phyloP scores from a whole-genome alignment of 1,140 invertebrate species.

The Telenomus remus region DNA sequence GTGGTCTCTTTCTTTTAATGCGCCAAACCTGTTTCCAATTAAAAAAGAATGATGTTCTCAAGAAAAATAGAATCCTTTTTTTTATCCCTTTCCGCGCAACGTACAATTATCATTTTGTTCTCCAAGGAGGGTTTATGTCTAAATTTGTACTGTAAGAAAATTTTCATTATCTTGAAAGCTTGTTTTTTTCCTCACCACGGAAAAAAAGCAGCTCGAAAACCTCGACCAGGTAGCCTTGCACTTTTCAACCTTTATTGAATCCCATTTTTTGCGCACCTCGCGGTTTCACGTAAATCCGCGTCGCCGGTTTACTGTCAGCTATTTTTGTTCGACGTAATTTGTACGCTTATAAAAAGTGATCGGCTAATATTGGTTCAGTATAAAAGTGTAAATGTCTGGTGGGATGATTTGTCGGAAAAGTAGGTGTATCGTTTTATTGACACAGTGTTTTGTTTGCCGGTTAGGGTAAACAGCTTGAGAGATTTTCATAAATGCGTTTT shows the following conservation, averaged over 20 bases:
- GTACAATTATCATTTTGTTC: too few species aligned
- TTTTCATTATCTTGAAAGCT: too few species aligned
- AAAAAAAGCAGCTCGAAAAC: background rate
- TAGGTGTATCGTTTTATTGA: conserved; percentile 39
- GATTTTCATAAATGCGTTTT: conserved; percentile 47
- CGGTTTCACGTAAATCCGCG: background rate
- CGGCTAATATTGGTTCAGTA: conserved; percentile 29
- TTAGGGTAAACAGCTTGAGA: conserved; percentile 23
- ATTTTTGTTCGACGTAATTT: conserved; percentile 25
- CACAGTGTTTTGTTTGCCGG: conserved; percentile 37
- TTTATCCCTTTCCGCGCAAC: too few species aligned
- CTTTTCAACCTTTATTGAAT: background rate
- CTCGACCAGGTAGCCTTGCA: too few species aligned
- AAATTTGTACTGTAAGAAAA: too few species aligned
- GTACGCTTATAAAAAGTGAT: conserved; percentile 30
- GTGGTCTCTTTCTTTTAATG: conserved; percentile 22
- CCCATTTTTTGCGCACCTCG: background rate
- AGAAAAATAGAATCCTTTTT: background rate
- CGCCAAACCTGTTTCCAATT: conserved; percentile 26
- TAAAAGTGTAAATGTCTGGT: conserved; percentile 17
- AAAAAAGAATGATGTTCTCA: conserved; percentile 10
- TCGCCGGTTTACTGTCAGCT: background rate
- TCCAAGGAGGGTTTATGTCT: too few species aligned
- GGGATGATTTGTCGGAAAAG: conserved; percentile 39
- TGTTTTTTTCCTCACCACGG: background rate